phyloP scores from a whole-genome alignment of 2,797 vertebrate genomes.

The Lutjanus campechanus region DNA sequence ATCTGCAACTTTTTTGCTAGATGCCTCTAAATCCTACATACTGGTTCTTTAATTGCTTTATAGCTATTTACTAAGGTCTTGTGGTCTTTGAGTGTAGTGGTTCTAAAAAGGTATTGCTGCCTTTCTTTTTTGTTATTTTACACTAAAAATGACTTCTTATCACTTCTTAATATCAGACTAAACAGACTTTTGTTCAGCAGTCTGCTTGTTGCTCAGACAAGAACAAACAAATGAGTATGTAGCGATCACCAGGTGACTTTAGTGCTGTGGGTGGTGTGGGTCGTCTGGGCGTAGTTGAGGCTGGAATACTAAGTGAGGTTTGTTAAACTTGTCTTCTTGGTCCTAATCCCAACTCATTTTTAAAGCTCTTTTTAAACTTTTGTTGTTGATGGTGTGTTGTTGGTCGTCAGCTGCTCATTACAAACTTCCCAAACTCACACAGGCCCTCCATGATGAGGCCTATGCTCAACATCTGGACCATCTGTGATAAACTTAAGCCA shows the following conservation, averaged over 20 bases:
- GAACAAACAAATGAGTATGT: conserved; percentile 20
- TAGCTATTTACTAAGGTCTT: not conserved
- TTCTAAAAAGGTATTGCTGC: not conserved
- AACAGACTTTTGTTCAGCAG: not conserved
- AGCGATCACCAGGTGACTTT: conserved; percentile 14
- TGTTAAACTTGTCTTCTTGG: conserved; percentile 31
- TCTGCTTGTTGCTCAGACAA: not conserved
- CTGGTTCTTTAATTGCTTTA: not conserved
- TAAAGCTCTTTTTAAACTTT: conserved; percentile 36
- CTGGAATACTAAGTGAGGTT: conserved; percentile 55
- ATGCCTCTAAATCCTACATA: too few relatives aligned
- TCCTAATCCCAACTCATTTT: conserved; percentile 15
- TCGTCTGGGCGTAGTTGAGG: conserved; percentile 14
- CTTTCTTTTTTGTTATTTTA: not conserved
- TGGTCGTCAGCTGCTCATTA: conserved; percentile 30
- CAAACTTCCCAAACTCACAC: conserved; percentile 5
- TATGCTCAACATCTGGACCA: conserved; percentile 3
- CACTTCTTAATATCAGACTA: not conserved
- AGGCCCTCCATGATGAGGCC: not conserved
- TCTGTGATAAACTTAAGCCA: not conserved
- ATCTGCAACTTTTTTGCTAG: too few relatives aligned
- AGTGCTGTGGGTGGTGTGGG: conserved; percentile 49
- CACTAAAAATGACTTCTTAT: not conserved
- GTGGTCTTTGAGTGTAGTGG: not conserved
- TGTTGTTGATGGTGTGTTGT: not conserved